A percentile compares a stretch with the other conserved stretches of the same genome.
These are phyloP conservation scores for Myiotriccus ornatus DNA, from an alignment of 2,797 vertebrate species.

Conservation along the genomic window DNA sequence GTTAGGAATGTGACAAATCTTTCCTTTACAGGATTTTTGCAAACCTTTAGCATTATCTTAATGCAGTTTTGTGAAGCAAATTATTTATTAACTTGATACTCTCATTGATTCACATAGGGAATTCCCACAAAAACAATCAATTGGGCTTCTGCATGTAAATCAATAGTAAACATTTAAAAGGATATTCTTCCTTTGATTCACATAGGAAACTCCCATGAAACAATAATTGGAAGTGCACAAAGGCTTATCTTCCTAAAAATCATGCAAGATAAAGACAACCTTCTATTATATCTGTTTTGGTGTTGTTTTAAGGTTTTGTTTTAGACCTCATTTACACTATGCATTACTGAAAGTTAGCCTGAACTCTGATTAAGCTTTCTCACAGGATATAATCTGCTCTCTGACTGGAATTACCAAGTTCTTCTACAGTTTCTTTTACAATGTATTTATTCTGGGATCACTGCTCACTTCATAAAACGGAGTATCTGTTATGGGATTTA, in stretches of 20 bases:
- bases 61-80: constrained; percentile 63
- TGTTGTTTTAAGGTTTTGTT: not conserved
- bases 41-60: constrained; percentile 59
- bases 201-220: not conserved
- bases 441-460: not conserved
- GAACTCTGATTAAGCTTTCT: not conserved
- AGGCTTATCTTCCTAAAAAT: not conserved
- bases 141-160: constrained; percentile 36
- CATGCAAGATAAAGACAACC: not conserved
- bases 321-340: not conserved
- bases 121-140: constrained; percentile 6
- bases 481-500: not conserved
- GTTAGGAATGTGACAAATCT: not conserved
- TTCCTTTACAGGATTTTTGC: constrained; percentile 44
- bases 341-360: not conserved
- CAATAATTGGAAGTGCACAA: not conserved
- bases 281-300: not conserved
- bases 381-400: not conserved
- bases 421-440: not conserved
- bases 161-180: constrained; percentile 32
- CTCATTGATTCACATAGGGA: constrained; percentile 17
- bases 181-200: not conserved
- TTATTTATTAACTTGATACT: constrained; percentile 61
- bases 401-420: not conserved
- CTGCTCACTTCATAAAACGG: not conserved